Conservation (phyloP, 2,888 invertebrate species). For the Blastobasis lacticolella region DNA sequence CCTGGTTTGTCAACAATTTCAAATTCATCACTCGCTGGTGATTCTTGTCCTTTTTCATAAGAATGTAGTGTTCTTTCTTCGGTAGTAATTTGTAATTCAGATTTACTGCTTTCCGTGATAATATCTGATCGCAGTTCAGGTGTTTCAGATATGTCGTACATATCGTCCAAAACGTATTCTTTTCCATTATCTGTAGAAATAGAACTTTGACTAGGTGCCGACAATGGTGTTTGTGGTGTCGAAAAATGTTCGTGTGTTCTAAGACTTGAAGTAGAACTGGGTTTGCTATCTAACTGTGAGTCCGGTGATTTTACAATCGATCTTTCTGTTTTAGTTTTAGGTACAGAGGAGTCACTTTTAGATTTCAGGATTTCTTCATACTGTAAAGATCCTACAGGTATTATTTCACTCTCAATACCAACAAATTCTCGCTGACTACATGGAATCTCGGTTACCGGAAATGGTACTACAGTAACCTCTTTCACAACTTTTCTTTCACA, state of each 20-base stretch:
- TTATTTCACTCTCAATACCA: constrained; percentile 63
- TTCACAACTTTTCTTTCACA: constrained; percentile 48
- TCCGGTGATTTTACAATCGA: constrained; percentile 54
- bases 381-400: constrained; percentile 54
- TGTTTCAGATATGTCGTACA: constrained; percentile 74
- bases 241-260: constrained; percentile 70
- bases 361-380: constrained; percentile 69
- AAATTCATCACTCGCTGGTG: constrained; percentile 88
- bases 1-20: constrained; percentile 91
- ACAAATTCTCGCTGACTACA: constrained; percentile 67
- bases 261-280: constrained; percentile 74
- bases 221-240: constrained; percentile 76
- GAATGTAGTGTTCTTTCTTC: constrained; percentile 73
- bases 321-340: constrained; percentile 62
- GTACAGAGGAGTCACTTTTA: constrained; percentile 67
- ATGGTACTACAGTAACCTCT: constrained; percentile 59
- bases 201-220: constrained; percentile 78
- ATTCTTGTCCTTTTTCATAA: constrained; percentile 77
- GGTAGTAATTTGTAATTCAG: constrained; percentile 75
- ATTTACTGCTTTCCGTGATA: constrained; percentile 60
- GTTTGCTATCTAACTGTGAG: constrained; percentile 64
- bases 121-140: constrained; percentile 72
- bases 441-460: constrained; percentile 56
- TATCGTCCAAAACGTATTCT: constrained; percentile 76
- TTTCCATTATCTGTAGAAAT: constrained; percentile 78